A percentile compares a stretch with the other conserved stretches of the same genome.
These are phyloP conservation scores for Sweltsa coloradensis DNA, from an alignment of 1,140 invertebrate genomes.

Conservation along the genomic window DNA sequence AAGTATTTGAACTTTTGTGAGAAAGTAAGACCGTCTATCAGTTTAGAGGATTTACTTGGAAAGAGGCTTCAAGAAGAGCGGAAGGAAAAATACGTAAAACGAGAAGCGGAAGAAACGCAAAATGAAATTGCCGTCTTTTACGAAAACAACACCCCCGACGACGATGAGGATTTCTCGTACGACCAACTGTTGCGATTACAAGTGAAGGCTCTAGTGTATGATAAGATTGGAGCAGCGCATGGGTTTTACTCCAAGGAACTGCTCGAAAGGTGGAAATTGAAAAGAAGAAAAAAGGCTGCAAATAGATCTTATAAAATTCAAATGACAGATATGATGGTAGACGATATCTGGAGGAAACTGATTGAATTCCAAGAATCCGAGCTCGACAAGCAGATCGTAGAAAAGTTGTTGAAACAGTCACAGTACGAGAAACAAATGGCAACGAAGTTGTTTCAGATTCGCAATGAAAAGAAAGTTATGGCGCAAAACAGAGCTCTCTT, in stretches of 20 bases:
- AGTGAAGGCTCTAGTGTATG: background rate
- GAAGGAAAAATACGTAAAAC: background rate
- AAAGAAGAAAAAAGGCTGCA: constrained; percentile 16
- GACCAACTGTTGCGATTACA: background rate
- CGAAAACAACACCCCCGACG: background rate
- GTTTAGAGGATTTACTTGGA: background rate
- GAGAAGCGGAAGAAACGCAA: background rate
- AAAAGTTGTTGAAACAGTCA: constrained; percentile 41
- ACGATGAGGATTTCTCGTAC: background rate
- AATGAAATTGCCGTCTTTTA: background rate
- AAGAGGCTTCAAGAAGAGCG: background rate
- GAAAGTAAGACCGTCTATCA: background rate
- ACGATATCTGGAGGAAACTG: constrained; percentile 27
- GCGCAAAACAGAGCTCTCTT: constrained; percentile 34
- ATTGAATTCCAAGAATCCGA: constrained; percentile 32
- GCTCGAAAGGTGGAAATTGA: constrained; percentile 23
- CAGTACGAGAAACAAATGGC: constrained; percentile 48
- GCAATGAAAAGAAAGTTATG: constrained; percentile 37
- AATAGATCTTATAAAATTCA: constrained; percentile 19
- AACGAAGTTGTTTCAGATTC: constrained; percentile 41
- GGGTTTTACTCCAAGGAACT: constrained; percentile 19
- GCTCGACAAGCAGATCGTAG: constrained; percentile 33
- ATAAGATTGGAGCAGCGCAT: constrained; percentile 18
- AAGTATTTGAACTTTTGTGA: too few species aligned
- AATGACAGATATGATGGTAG: constrained; percentile 25